These are phyloP conservation scores for Bombus fervidus DNA, from an alignment of 1,140 invertebrate species.

Conservation along the genomic window DNA sequence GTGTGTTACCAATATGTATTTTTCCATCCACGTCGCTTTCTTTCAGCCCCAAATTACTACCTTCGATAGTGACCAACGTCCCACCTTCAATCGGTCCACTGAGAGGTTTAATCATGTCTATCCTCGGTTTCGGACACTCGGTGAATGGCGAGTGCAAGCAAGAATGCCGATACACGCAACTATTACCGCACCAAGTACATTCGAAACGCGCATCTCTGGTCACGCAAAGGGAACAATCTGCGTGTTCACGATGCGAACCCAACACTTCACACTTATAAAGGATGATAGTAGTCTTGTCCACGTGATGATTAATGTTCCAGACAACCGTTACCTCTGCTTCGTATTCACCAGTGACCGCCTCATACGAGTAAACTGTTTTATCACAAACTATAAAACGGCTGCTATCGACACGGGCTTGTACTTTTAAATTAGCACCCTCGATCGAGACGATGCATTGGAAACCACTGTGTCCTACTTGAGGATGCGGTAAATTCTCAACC, in stretches of 20 bases:
- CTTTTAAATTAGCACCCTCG: slow-evolving; percentile 93
- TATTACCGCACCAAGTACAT: slow-evolving; percentile 95
- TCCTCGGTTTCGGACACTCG: slow-evolving; percentile 95
- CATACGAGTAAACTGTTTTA: slow-evolving; percentile 95
- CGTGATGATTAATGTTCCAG: slow-evolving; percentile 96
- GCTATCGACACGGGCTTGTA: slow-evolving; percentile 92
- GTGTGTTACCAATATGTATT: slow-evolving; percentile 94
- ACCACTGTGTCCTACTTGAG: slow-evolving; percentile 92
- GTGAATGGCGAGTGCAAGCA: slow-evolving; percentile 88
- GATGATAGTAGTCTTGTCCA: slow-evolving; percentile 94
- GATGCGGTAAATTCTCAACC: slow-evolving; percentile 94
- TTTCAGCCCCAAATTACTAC: slow-evolving; percentile 96
- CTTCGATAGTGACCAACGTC: slow-evolving; percentile 96
- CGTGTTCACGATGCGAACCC: slow-evolving; percentile 94
- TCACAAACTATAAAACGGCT: slow-evolving; percentile 94
- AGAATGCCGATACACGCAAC: slow-evolving; percentile 92
- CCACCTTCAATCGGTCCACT: slow-evolving; percentile 98
- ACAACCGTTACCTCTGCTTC: slow-evolving; percentile 94
- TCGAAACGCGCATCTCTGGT: slow-evolving; percentile 93
- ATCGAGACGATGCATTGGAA: slow-evolving; percentile 96
- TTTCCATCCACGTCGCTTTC: slow-evolving; percentile 95
- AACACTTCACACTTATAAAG: slow-evolving; percentile 97
- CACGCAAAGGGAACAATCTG: slow-evolving; percentile 96
- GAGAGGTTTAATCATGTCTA: slow-evolving; percentile 96
- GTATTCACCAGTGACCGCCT: slow-evolving; percentile 92